A percentile compares a stretch with the other conserved stretches of the same genome.
These are phyloP conservation scores for Sebastes nivosus DNA, from an alignment of 2,797 vertebrate species.

Conservation along the genomic window DNA sequence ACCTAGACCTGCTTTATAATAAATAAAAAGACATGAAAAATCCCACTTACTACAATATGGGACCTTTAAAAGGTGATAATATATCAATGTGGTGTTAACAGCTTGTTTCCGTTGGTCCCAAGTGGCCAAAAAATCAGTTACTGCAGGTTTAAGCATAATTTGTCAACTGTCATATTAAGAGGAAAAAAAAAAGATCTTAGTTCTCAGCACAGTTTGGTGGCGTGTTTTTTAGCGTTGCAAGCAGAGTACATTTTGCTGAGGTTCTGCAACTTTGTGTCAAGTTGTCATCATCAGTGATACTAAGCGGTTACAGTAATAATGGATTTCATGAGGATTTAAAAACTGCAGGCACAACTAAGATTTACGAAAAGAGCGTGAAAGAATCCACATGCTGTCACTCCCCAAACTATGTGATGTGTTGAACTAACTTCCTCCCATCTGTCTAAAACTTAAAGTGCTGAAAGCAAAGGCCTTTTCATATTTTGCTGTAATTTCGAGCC, in stretches of 20 bases:
- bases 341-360: not conserved
- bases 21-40: not conserved
- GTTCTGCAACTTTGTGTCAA: conserved; percentile 37
- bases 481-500: not conserved
- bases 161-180: not conserved
- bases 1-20: not conserved
- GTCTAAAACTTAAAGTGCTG: not conserved
- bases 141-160: not conserved
- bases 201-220: not conserved
- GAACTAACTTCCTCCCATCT: not conserved
- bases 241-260: conserved; percentile 6
- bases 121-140: not conserved
- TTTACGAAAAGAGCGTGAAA: not conserved
- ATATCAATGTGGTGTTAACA: not conserved
- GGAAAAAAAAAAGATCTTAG: not conserved
- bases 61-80: not conserved
- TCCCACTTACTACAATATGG: not conserved
- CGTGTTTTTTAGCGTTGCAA: not conserved
- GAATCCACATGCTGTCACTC: not conserved
- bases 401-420: not conserved
- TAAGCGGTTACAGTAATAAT: conserved; percentile 56
- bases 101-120: not conserved
- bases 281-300: conserved; percentile 38
- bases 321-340: conserved; percentile 42
- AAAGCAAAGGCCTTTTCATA: conserved; percentile 1